Evolutionary conservation across 1,140 invertebrate species (phyloP).

Genomic region (Papilio machaon): DNA sequence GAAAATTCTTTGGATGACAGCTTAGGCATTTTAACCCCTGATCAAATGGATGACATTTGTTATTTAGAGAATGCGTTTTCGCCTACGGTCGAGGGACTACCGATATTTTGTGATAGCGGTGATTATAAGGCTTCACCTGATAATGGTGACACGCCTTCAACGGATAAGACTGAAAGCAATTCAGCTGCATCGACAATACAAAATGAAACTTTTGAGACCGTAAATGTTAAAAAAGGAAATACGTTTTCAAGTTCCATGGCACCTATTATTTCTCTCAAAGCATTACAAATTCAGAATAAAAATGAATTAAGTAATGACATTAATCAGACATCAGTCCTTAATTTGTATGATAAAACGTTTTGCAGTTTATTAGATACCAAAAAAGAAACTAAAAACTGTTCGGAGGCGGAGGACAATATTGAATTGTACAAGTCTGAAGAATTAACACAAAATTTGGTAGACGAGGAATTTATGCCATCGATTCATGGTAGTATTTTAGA

Average conservation of each 20-base stretch:
- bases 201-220: slow-evolving; percentile 72
- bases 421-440: slow-evolving; percentile 37
- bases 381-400: slow-evolving; percentile 6
- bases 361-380: slow-evolving; percentile 45
- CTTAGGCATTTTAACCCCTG: slow-evolving; percentile 91
- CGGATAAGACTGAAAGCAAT: slow-evolving; percentile 80
- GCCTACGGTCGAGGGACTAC: slow-evolving; percentile 81
- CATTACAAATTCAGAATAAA: slow-evolving; percentile 55
- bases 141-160: slow-evolving; percentile 78
- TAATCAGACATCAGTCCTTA: slow-evolving; percentile 36
- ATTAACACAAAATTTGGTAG: slow-evolving; percentile 52
- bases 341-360: slow-evolving; percentile 49
- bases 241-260: slow-evolving; percentile 52
- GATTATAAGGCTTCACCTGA: slow-evolving; percentile 73
- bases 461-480: slow-evolving; percentile 80
- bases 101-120: slow-evolving; percentile 74
- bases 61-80: slow-evolving; percentile 84
- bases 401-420: background rate
- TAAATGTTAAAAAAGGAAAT: slow-evolving; percentile 49
- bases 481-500: slow-evolving; percentile 81
- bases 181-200: slow-evolving; percentile 78
- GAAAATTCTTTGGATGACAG: slow-evolving; percentile 92
- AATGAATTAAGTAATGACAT: slow-evolving; percentile 40
- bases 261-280: slow-evolving; percentile 62
- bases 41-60: slow-evolving; percentile 91